These are phyloP conservation scores for Lates calcarifer DNA, from an alignment of 2,113 vertebrate genomes.

Conservation along the genomic window DNA sequence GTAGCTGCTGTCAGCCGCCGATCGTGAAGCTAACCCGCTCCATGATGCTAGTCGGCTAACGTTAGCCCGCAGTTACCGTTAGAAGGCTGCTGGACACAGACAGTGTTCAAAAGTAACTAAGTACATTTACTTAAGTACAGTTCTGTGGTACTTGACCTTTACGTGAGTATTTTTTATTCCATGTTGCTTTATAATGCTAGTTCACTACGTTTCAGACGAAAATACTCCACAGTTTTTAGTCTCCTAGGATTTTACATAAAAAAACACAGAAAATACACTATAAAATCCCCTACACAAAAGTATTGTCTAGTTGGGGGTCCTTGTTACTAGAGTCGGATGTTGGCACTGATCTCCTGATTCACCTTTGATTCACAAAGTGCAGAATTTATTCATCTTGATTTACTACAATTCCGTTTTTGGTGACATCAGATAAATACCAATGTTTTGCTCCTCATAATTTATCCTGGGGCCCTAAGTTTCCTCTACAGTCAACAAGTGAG, in stretches of 20 bases:
- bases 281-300: background rate
- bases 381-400: too few relatives aligned
- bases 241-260: background rate
- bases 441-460: background rate
- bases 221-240: background rate
- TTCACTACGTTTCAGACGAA: background rate
- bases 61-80: background rate
- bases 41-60: conserved; percentile 51
- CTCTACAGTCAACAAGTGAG: background rate
- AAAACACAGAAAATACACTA: background rate
- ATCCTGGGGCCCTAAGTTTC: background rate
- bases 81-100: background rate
- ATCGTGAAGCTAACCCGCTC: conserved; percentile 4
- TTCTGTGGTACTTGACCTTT: background rate
- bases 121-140: background rate
- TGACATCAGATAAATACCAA: background rate
- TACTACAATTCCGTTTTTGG: background rate
- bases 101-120: background rate
- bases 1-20: conserved; percentile 4
- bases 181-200: too few relatives aligned
- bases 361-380: background rate
- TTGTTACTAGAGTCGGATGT: too few relatives aligned
- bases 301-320: too few relatives aligned
- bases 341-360: too few relatives aligned
- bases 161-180: background rate